phyloP scores from a whole-genome alignment of 53 echinoderm and acorn worm genomes.

The Actinopyga echinites region DNA sequence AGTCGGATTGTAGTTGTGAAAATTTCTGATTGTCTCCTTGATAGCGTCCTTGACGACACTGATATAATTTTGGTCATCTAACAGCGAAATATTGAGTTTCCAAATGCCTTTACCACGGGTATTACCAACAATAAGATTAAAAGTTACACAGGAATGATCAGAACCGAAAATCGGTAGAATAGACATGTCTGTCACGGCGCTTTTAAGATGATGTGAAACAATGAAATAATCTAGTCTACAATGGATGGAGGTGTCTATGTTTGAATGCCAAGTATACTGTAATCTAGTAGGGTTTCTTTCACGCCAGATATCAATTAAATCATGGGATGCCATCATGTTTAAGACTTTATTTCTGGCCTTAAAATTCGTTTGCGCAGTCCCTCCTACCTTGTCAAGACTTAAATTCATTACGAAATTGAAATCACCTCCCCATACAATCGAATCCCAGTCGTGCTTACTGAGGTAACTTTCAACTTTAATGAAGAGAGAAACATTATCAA shows the following conservation, averaged over 20 bases:
- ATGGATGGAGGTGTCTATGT: no score
- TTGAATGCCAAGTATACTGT: constrained; percentile 20
- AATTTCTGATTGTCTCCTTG: not conserved
- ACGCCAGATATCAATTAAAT: constrained; percentile 38
- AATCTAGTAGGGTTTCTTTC: not conserved
- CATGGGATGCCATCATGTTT: not conserved
- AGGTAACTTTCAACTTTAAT: constrained; percentile 34
- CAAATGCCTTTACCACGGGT: constrained; percentile 12
- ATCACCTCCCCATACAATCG: constrained; percentile 25
- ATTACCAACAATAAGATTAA: not conserved
- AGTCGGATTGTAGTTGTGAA: not conserved
- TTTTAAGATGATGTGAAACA: constrained; percentile 6
- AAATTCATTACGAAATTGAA: constrained; percentile 36
- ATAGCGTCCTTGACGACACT: not conserved
- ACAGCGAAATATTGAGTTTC: constrained; percentile 35
- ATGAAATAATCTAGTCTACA: constrained; percentile 18
- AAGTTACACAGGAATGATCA: constrained; percentile 12
- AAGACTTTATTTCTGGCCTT: constrained; percentile 7
- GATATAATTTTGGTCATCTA: not conserved
- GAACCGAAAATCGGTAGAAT: constrained; percentile 17
- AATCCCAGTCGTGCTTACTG: not conserved
- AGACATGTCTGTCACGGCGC: not conserved
- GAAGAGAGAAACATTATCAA: constrained; percentile 24
- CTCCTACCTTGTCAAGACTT: constrained; percentile 6
- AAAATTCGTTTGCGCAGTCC: not conserved